Conservation (phyloP, 2,113 vertebrate species). For the Ammodramus savannarum region DNA sequence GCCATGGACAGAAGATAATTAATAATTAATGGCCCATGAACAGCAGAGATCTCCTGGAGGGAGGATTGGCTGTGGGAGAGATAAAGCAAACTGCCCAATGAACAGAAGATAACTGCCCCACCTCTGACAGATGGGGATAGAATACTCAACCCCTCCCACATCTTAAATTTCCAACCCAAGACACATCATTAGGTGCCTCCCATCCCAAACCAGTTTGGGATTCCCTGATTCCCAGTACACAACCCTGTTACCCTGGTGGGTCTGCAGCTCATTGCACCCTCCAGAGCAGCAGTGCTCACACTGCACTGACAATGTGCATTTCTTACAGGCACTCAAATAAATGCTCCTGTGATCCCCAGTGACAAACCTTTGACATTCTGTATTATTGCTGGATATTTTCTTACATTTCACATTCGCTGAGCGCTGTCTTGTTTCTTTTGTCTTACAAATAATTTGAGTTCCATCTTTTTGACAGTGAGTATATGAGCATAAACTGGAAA, state of each 20-base stretch:
- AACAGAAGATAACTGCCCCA: neutral
- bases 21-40: neutral
- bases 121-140: accelerated
- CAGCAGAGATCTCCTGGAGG: neutral
- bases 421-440: constrained; percentile 43
- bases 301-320: neutral
- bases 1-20: neutral
- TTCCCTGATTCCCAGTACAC: neutral
- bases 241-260: neutral
- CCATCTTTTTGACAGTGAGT: constrained; percentile 54
- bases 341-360: neutral
- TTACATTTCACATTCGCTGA: neutral
- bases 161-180: neutral
- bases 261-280: neutral
- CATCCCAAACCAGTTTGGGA: neutral
- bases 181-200: neutral
- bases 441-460: constrained; percentile 49
- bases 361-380: neutral
- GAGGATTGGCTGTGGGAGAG: neutral
- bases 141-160: neutral
- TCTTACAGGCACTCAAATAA: neutral
- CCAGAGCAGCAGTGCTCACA: no score
- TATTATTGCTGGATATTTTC: constrained; percentile 21
- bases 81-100: neutral
- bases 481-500: constrained; percentile 68